Percentiles rank a stretch among this genome's conserved stretches.
Conservation (phyloP, 2,797 vertebrate species). For the Pangasius krempfi region DNA sequence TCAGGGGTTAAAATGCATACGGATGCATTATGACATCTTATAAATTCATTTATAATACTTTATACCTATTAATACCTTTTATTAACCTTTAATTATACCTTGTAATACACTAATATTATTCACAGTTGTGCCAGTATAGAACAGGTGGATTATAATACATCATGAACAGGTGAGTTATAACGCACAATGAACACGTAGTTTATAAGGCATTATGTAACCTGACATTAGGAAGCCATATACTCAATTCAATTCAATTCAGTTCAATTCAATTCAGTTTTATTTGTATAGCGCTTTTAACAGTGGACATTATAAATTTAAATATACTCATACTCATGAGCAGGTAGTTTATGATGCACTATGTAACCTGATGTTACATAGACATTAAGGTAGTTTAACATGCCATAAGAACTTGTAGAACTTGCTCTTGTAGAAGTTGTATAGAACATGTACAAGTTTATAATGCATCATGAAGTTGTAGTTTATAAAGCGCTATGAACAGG, state of each 20-base stretch:
- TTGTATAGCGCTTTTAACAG: no score
- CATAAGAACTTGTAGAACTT: background rate
- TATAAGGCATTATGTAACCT: background rate
- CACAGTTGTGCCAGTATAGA: background rate
- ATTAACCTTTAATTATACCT: no score
- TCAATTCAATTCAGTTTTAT: no score
- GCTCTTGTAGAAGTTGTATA: no score
- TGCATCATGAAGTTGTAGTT: background rate
- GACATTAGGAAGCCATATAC: no score
- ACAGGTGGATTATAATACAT: background rate
- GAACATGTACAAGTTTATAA: no score
- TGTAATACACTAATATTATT: background rate
- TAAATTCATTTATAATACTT: background rate
- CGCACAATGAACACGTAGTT: background rate
- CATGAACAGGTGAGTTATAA: background rate
- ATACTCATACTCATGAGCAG: background rate
- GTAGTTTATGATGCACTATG: background rate
- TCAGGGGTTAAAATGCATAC: background rate
- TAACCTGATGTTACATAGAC: no score
- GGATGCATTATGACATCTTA: background rate
- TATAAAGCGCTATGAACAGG: background rate
- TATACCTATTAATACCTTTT: background rate
- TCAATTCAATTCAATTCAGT: no score
- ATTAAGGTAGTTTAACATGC: background rate
- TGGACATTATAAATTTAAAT: no score